Percentiles rank a stretch among this genome's conserved stretches.
Evolutionary conservation across 2,888 invertebrate species (phyloP).

Genomic region (Herminia tarsipennalis): DNA sequence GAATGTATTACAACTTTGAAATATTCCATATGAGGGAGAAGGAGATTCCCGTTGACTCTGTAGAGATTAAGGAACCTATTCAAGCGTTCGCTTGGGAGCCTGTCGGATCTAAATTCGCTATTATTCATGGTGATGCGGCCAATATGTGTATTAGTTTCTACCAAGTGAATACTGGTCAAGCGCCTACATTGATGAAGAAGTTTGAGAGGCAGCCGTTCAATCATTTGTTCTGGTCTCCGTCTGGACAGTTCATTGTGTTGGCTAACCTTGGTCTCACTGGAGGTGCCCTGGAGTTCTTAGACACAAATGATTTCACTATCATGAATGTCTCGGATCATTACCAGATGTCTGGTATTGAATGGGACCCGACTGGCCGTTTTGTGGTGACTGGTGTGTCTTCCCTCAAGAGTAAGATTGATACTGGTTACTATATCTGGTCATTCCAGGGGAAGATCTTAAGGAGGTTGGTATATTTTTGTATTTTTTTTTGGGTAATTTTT

Average conservation of each 20-base stretch:
- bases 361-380: slow-evolving; percentile 99
- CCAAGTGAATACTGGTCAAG: slow-evolving; percentile 94
- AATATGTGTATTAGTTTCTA: slow-evolving; percentile 97
- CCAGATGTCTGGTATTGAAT: slow-evolving; percentile 97
- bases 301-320: slow-evolving; percentile 97
- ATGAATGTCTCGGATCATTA: slow-evolving; percentile 98
- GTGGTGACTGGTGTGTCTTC: slow-evolving; percentile 97
- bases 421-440: slow-evolving; percentile 98
- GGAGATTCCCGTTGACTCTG: slow-evolving; percentile 98
- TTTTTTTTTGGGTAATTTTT: no score
- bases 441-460: slow-evolving; percentile 94
- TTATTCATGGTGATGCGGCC: slow-evolving; percentile 96
- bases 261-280: slow-evolving; percentile 94
- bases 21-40: slow-evolving; percentile 99
- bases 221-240: slow-evolving; percentile 97
- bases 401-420: slow-evolving; percentile 97
- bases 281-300: slow-evolving; percentile 97
- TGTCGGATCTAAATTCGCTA: slow-evolving; percentile 97
- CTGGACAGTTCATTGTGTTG: slow-evolving; percentile 97
- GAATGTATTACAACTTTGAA: slow-evolving; percentile 99
- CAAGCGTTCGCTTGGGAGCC: slow-evolving; percentile 99
- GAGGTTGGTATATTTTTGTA: slow-evolving; percentile 57
- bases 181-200: slow-evolving; percentile 94
- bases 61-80: slow-evolving; percentile 97
- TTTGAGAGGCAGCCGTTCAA: slow-evolving; percentile 96